Base-by-base conservation (phyloP, 2,797 vertebrate species). In the Alcedo quadribrachys region DNA sequence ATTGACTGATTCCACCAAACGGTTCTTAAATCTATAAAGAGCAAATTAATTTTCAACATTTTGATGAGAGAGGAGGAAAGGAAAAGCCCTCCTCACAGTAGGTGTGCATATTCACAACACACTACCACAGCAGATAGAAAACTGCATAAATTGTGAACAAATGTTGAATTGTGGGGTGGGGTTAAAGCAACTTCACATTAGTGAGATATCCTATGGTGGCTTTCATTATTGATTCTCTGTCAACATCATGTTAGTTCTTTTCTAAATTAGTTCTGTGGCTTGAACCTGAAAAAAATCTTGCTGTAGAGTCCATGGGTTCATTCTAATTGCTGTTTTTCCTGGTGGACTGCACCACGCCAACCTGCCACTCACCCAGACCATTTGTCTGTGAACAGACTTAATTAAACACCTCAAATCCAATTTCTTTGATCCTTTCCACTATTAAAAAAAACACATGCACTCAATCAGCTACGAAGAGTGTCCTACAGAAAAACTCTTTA, bases 401-500 rank as follows among this genome's bases (percentile, higher is more conserved):
- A 98, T 98, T 98, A 97, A 97, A 97, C 94, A 97, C 96, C 95
- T 97, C 95, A 95, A 96, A 96, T 96, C 87, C 94, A 97, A 97
- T 97, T 97, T 96, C 91, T 89, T 96, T 95, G 90, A 96, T 97
- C 83, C 53, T 94, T 93, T 88, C 77, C 76, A 94, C 89, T 81
- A 70, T 87, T 94, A 88, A 91, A 95, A 93, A 87, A 75, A 20
- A 30, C 74, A 77, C 11, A 69, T 45, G 13, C 50, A 84, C 53
- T 90, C 81, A 60, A 74, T 85, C 90, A 89, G 32, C 95, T 94
- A 85, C 11, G 46, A 95, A 85, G 62, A 87, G 42, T 71, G 95
- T 94, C 70, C 62, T 69, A 67, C 94, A 69, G 60, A 85, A 88
- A 68, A 37, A 22, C 62, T 94, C 54, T 24, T 91, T 86, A 93